A percentile compares a stretch with the other conserved stretches of the same genome.
phyloP scores from a whole-genome alignment of 2,797 vertebrate genomes.

The Tokudaia muenninki region DNA sequence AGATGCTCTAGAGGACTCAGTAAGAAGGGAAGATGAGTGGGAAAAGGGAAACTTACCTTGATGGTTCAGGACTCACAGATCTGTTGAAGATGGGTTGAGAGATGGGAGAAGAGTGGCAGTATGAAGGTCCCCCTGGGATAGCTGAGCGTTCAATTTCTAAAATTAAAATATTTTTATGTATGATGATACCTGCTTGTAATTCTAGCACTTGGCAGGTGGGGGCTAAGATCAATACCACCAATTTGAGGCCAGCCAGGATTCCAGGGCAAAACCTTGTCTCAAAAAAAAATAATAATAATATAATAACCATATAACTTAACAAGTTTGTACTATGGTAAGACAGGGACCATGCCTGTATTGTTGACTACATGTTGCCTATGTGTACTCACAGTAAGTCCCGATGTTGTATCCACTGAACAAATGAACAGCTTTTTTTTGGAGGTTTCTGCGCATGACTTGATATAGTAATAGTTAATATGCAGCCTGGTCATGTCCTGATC shows the following conservation, averaged over 20 bases:
- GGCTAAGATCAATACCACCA: neutral
- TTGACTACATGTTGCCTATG: neutral
- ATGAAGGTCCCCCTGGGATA: neutral
- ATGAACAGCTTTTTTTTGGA: neutral
- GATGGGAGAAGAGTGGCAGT: neutral
- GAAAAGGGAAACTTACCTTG: too few relatives aligned
- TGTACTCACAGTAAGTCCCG: neutral
- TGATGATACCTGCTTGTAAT: neutral
- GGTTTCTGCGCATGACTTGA: neutral
- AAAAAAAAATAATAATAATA: neutral
- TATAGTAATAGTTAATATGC: neutral
- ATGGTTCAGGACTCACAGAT: too few relatives aligned
- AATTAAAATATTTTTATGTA: neutral
- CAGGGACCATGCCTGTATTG: neutral
- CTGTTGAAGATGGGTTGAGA: neutral
- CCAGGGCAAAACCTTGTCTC: neutral
- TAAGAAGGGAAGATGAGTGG: too few relatives aligned
- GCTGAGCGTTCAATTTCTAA: neutral
- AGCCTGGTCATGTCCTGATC: neutral
- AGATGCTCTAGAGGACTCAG: neutral
- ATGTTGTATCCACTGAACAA: neutral
- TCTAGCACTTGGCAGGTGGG: neutral
- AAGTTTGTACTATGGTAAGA: neutral
- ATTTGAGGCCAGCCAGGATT: neutral
- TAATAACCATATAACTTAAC: neutral